Evolutionary conservation across 2,888 invertebrate genomes (phyloP), one percentile per base, ranked within the genome.

Genomic region (Leptinotarsa haldemani): DNA sequence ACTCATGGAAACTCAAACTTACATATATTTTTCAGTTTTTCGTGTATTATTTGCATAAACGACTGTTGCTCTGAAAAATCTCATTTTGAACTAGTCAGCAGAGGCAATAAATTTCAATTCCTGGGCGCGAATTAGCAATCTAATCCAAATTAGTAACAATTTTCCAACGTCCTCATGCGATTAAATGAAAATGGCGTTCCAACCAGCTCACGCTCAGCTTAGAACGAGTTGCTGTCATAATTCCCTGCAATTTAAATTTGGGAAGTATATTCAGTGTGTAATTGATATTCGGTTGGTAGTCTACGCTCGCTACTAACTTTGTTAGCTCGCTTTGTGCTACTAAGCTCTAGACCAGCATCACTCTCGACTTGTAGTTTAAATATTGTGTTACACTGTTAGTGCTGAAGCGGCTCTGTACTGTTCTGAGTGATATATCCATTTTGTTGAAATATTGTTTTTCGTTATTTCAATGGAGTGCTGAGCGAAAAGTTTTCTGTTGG

Each of bases 241-340:
- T 78, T 74, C 66, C 67, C 72, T 68, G 74, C 74, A 78, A 79
- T 78, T 77, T 74, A 76, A 79, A 78, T 79, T 77, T 76, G 66
- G 73, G 72, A 71, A 77, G 77, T 78, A 74, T 79, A 75, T 77
- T 79, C 78, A 79, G 73, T 79, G 73, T 79, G 77, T 79, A 79
- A 79, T 78, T 79, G 79, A 79, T 79, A 79, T 78, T 78, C 75
- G 70, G 77, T 69, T 77, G 72, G 74, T 74, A 76, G 74, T 76
- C 65, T 61, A 63, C 71, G 75, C 76, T 78, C 53, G 68, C 65
- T 75, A 74, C 69, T 74, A 74, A 70, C 73, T 78, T 74, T 74
- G 69, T 73, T 73, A 66, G 53, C 52, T 18, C 30, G 53, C 70
- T 56, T 65, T 70, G 65, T 65, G 70, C 53, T 47, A 64, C 53